Percentiles rank a stretch among this genome's conserved stretches.
These are phyloP conservation scores for Turritopsis rubra DNA, from an alignment of 30 jellyfish, hydroid and myxozoan species.

Conservation along the genomic window DNA sequence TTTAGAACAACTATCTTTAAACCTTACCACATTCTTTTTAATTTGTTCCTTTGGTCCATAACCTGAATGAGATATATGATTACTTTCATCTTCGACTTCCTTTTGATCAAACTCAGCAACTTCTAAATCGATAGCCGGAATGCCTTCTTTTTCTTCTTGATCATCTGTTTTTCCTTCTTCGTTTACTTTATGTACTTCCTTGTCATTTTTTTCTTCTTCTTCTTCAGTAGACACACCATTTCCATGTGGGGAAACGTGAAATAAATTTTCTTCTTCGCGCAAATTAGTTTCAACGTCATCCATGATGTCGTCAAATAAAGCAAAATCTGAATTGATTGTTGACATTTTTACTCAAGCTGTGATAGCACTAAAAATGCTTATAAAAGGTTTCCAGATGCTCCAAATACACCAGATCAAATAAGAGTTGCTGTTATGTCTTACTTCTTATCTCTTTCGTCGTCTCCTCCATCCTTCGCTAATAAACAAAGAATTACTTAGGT, in stretches of 20 bases:
- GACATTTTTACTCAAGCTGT: constrained; percentile 6
- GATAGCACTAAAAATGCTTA: background rate
- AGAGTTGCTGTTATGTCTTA: background rate
- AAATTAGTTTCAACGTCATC: constrained; percentile 16
- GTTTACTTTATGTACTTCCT: background rate
- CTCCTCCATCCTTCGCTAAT: too few relatives aligned
- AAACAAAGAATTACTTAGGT: background rate
- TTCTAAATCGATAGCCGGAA: background rate
- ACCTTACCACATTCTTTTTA: constrained; percentile 2
- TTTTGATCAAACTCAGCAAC: background rate
- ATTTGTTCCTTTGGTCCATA: background rate
- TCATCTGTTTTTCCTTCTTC: background rate
- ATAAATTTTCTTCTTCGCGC: constrained; percentile 9
- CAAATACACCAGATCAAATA: background rate
- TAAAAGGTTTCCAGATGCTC: background rate
- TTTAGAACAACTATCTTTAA: background rate
- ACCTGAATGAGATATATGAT: background rate
- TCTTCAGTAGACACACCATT: background rate
- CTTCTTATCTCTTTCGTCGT: background rate
- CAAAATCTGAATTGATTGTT: constrained; percentile 10
- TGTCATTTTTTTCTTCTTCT: background rate
- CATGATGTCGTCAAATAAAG: constrained; percentile 14
- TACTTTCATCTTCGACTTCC: background rate
- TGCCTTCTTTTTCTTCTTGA: background rate
- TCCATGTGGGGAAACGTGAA: constrained; percentile 11